These are phyloP conservation scores for Choloepus hoffmanni DNA, from an alignment of 2,113 vertebrate species.

Conservation along the genomic window DNA sequence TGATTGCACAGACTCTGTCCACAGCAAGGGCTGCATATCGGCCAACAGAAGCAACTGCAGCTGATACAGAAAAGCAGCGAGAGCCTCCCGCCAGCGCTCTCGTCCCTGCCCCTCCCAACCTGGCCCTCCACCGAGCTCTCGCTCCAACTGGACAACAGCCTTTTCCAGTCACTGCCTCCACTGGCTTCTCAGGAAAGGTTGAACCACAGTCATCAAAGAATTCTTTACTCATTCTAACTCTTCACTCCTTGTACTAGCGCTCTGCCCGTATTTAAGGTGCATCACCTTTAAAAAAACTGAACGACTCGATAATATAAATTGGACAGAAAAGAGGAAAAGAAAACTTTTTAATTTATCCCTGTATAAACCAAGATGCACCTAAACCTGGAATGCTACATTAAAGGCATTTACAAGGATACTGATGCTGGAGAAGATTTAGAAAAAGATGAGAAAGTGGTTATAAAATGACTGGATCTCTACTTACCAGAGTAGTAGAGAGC, in stretches of 20 bases:
- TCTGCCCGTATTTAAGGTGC: not conserved
- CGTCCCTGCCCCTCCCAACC: not conserved
- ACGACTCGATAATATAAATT: not conserved
- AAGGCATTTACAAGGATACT: not conserved
- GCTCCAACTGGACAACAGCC: not conserved
- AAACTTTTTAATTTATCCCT: not conserved
- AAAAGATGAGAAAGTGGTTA: slow-evolving; percentile 21
- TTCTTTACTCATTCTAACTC: slow-evolving; percentile 21
- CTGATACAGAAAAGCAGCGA: not conserved
- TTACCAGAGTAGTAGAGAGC: not conserved
- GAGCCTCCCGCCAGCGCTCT: not conserved
- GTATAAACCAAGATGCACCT: not conserved
- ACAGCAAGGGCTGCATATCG: not conserved
- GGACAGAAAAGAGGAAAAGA: not conserved
- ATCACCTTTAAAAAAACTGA: not conserved
- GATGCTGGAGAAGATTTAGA: not conserved
- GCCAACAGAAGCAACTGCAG: not conserved
- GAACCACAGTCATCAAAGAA: not conserved
- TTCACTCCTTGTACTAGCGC: not conserved
- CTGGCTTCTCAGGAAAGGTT: not conserved
- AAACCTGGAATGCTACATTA: not conserved
- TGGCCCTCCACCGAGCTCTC: not conserved
- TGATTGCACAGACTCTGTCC: not conserved
- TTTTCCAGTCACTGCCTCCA: not conserved
- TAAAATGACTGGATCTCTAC: not conserved